Evolutionary conservation across 2,888 invertebrate genomes (phyloP), one percentile per base, ranked within the genome.

Genomic region (Urechis unicinctus): DNA sequence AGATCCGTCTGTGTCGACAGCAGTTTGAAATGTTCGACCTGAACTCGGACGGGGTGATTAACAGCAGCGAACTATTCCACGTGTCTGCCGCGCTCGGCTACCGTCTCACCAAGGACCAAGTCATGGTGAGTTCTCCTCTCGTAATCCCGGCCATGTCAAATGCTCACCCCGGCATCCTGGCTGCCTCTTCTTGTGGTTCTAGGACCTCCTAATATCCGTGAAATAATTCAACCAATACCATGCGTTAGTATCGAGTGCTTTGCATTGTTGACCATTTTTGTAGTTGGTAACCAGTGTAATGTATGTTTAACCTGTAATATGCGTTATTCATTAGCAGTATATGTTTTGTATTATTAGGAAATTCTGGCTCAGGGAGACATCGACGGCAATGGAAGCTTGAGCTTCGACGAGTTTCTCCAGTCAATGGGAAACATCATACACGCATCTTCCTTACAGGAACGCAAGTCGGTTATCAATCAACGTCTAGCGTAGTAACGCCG

Each of bases 1-100:
- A 61, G 48, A 41, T 61, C 22, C 54, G 53, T 13, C 41, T 25
- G 4, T 61, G 57, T 57, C 44, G 61, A 42, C 22, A 59, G 6
- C 46, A 57, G 41, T 61, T 61, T 36, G 53, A 53, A 31, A 50
- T 55, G 55, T 61, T 61, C 30, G 61, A 61, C 47, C 53, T 59
- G 9, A 59, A 61, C 53, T 51, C 56, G 2, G 59, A 61, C 48
- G 61, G 61, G 17, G 57, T 59, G 13, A 61, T 61, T 43, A 53
- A 54, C 28, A 53, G 55, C n/a, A 53, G 43, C 17, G 61, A 61
- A 24, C 53, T 61, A 26, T 43, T 31, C 9, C 52, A 55, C 43
- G 61, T 57, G 22, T 57, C 59, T 0, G 43, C 44, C 6, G 44
- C 49, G 24, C 46, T 61, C 36, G 61, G 61, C 2, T 61, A 61